Percentiles rank a stretch among this genome's conserved stretches.
Evolutionary conservation across 2,797 vertebrate species (phyloP).

Genomic region (Philypnodon macrostomus): DNA sequence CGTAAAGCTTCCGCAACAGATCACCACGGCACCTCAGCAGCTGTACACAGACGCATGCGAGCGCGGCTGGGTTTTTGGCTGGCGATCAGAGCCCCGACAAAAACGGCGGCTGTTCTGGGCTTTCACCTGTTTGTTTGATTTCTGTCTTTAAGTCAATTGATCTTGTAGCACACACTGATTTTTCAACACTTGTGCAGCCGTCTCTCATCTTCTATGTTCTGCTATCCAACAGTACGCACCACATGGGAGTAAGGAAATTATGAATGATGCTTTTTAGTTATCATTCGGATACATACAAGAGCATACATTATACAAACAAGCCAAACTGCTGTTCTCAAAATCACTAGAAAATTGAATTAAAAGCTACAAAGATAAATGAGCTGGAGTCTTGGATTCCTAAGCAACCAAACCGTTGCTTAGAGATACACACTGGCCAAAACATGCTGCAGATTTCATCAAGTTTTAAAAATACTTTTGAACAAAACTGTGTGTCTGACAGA

Average conservation of each 20-base stretch:
- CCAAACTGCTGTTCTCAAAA: slow-evolving; percentile 3
- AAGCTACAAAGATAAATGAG: slow-evolving; percentile 23
- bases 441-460: slow-evolving; percentile 30
- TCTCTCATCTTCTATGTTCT: slow-evolving; percentile 12
- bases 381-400: slow-evolving; percentile 26
- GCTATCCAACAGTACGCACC: background rate
- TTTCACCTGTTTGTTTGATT: slow-evolving; percentile 47
- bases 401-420: slow-evolving; percentile 23
- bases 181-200: slow-evolving; percentile 24
- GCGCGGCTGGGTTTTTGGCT: slow-evolving; percentile 51
- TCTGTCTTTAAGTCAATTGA: slow-evolving; percentile 44
- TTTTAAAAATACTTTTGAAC: no score
- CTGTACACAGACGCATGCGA: slow-evolving; percentile 27
- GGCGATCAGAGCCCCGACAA: slow-evolving; percentile 57
- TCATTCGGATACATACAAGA: background rate
- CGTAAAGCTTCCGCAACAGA: slow-evolving; percentile 63
- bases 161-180: slow-evolving; percentile 32
- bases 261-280: background rate
- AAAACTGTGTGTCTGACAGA: no score
- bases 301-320: slow-evolving; percentile 1
- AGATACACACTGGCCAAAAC: slow-evolving; percentile 39
- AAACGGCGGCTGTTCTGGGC: slow-evolving; percentile 45
- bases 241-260: background rate
- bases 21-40: slow-evolving; percentile 56
- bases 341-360: slow-evolving; percentile 12